Evolutionary conservation across 2,888 invertebrate genomes (phyloP).

Genomic region (Corbicula japonica): DNA sequence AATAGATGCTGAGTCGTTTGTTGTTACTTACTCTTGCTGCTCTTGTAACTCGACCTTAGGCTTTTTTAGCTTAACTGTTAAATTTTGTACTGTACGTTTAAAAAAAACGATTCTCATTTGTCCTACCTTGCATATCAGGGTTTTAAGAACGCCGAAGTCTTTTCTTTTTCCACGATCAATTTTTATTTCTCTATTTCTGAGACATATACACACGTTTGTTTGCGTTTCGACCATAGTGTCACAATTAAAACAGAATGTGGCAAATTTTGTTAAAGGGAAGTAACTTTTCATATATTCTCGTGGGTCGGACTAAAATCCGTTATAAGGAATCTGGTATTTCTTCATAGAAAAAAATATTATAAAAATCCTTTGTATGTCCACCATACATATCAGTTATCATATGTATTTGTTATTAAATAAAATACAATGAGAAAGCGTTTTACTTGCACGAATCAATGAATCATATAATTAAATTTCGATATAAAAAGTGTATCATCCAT

Average conservation of each 20-base stretch:
- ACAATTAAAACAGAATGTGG: not conserved
- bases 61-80: not conserved
- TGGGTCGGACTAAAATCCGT: no score
- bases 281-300: not conserved
- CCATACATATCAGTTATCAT: no score
- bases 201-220: not conserved
- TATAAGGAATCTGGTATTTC: no score
- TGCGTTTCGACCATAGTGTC: not conserved
- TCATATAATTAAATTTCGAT: no score
- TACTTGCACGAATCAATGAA: no score
- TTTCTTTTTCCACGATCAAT: constrained; percentile 22
- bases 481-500: no score
- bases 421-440: no score
- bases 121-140: constrained; percentile 36
- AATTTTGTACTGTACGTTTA: not conserved
- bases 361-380: no score
- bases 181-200: constrained; percentile 49
- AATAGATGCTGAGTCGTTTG: not conserved
- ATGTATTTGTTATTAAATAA: no score
- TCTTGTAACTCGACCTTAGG: not conserved
- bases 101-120: not conserved
- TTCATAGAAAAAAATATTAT: no score
- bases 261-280: not conserved
- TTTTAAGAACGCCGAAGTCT: constrained; percentile 44
- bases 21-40: not conserved